Evolutionary conservation across 2,888 invertebrate genomes (phyloP).

Genomic region (Athripsodes cinereus): DNA sequence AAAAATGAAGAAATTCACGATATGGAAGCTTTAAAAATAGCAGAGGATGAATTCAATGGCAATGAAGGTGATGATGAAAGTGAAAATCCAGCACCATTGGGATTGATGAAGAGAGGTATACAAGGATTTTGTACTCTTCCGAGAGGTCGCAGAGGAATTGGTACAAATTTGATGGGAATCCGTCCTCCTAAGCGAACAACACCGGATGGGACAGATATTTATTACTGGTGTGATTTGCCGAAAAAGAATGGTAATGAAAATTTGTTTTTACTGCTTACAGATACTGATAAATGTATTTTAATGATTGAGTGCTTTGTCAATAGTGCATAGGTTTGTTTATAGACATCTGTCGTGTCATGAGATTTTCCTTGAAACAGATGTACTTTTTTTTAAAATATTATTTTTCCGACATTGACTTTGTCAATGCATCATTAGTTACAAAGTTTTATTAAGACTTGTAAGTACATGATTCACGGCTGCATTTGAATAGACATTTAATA

Average conservation of each 20-base stretch:
- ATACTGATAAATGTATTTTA: too few relatives aligned
- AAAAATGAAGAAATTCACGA: slow-evolving; percentile 8
- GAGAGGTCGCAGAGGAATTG: slow-evolving; percentile 31
- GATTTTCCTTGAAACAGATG: neutral
- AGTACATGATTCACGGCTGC: too few relatives aligned
- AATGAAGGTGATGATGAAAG: slow-evolving; percentile 29
- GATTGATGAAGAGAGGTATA: slow-evolving; percentile 31
- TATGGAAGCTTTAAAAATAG: slow-evolving; percentile 5
- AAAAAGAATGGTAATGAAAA: slow-evolving; percentile 49
- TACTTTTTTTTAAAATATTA: neutral
- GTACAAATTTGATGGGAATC: slow-evolving; percentile 29
- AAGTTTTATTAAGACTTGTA: neutral
- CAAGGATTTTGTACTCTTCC: slow-evolving; percentile 52
- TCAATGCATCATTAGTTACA: neutral
- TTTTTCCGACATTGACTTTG: neutral
- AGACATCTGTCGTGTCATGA: too few relatives aligned
- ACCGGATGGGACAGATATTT: slow-evolving; percentile 77
- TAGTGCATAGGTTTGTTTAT: too few relatives aligned
- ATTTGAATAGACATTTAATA: too few relatives aligned
- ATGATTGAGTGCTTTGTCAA: too few relatives aligned
- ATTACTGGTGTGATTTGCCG: slow-evolving; percentile 82
- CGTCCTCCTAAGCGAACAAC: slow-evolving; percentile 70
- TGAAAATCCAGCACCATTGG: slow-evolving; percentile 29
- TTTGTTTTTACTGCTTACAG: too few relatives aligned
- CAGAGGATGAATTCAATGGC: slow-evolving; percentile 29